Base-by-base conservation (phyloP, 2,113 vertebrate genomes). In the Mohoua ochrocephala region DNA sequence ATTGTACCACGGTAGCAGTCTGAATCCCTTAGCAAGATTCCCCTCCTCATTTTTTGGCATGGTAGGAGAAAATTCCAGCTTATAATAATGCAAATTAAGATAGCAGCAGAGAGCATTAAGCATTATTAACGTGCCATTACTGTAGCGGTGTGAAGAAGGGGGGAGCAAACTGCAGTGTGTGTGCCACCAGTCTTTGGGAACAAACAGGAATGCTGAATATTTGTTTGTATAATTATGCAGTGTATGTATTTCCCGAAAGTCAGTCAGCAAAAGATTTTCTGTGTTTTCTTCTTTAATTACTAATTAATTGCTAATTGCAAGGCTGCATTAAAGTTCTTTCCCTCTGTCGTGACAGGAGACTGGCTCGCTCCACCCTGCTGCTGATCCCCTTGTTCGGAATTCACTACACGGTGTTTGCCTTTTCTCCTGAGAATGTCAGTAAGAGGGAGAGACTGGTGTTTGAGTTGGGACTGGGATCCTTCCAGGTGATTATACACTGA, bases 391-490 rank as follows among this genome's bases (percentile, higher is more conserved):
- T 99, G 59, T 99, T 99, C 49, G 99, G 99, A 87, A 99, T 99
- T 97, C 99, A 99, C 98, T 99, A 99, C 98, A 99, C 99, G 1
- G 99, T 99, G 60, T 99, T 99, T 44, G 99, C 99, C 96, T 99
- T 99, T 97, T 99, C 99, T 37, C 99, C 99, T 3, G 99, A 99
- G 97, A 99, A 99, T 4, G 99, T 99, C 97, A 99, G 99, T 97
- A 99, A 99, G 97, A 91, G 98, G 91, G 99, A 99, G 97, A 98
- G 99, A 45, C 98, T 99, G 54, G 99, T 99, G 68, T 99, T 99
- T 93, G 99, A 99, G 81, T 95, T 99, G 96, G 99, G 99, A 70
- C 98, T 99, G 44, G 99, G 99, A 75, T 99, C 99, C 59, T 99
- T 99, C 97, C 99, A 99, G 99, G 99, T 99, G 93, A 94, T 79